These are phyloP conservation scores for Podarcis muralis DNA, from an alignment of 2,113 vertebrate genomes.

Conservation along the genomic window DNA sequence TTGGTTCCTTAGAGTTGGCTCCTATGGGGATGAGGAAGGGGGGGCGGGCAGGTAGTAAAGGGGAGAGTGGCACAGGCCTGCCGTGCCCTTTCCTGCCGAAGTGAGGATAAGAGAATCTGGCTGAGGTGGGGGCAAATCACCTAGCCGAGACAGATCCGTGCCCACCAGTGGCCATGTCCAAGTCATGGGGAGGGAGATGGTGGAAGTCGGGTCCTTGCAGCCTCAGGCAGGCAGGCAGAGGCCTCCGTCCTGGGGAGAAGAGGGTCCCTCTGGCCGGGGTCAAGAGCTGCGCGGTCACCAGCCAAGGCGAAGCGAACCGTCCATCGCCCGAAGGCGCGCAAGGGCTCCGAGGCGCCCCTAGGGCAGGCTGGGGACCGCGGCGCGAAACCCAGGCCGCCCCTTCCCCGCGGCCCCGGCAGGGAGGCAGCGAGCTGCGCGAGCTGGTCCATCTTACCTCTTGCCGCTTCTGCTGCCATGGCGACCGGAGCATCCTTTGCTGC, in stretches of 20 bases:
- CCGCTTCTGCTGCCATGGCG: slow-evolving; percentile 57
- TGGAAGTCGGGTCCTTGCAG: not conserved
- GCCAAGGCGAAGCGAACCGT: not conserved
- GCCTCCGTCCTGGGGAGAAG: not conserved
- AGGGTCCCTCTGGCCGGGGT: not conserved
- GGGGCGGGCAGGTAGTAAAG: too few relatives aligned
- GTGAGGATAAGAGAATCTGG: slow-evolving; percentile 8
- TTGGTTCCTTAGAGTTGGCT: too few relatives aligned
- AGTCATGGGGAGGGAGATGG: not conserved
- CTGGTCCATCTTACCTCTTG: slow-evolving; percentile 61
- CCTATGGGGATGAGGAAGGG: not conserved
- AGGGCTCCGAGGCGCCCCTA: not conserved
- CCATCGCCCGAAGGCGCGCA: not conserved
- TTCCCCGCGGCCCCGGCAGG: not conserved
- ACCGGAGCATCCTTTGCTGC: slow-evolving; percentile 55
- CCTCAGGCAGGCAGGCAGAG: not conserved
- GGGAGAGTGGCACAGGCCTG: not conserved
- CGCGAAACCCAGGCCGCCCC: slow-evolving; percentile 10
- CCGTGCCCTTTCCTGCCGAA: not conserved
- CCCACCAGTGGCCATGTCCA: not conserved
- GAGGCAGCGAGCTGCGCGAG: not conserved
- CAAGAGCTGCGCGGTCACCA: not conserved
- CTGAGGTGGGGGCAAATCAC: not conserved
- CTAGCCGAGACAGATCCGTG: not conserved
- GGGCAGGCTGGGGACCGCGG: not conserved